Conservation (phyloP, 2,113 vertebrate genomes). For the Oncorhynchus mykiss region DNA sequence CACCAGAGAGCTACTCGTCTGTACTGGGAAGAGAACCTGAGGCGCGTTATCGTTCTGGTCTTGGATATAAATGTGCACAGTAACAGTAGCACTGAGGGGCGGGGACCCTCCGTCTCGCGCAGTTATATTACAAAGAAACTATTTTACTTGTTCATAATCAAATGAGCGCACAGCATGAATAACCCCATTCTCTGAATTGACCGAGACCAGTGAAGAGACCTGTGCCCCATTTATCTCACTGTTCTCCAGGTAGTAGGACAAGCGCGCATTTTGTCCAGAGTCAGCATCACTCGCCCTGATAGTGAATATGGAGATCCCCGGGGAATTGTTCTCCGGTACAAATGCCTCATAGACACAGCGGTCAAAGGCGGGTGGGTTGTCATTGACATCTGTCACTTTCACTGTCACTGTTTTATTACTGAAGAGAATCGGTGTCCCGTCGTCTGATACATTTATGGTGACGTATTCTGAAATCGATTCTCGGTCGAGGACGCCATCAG, state of each 20-base stretch:
- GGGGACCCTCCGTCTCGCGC: background rate
- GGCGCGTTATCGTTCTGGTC: slow-evolving; percentile 17
- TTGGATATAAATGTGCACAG: background rate
- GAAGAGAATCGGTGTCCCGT: background rate
- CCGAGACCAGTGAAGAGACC: too few species aligned
- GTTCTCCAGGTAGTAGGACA: background rate
- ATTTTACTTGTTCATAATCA: background rate
- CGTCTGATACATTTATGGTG: background rate
- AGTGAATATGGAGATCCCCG: background rate
- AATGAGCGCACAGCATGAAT: background rate
- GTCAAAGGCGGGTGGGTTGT: background rate
- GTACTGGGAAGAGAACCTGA: slow-evolving; percentile 32
- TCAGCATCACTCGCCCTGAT: background rate
- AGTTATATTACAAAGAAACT: background rate
- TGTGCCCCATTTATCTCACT: background rate
- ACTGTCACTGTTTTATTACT: background rate
- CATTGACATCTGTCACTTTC: background rate
- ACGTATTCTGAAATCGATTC: background rate
- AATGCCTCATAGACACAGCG: too few species aligned
- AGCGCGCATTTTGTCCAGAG: background rate
- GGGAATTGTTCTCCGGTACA: background rate
- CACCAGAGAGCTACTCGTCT: slow-evolving; percentile 17
- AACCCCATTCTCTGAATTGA: background rate
- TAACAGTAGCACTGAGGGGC: background rate
- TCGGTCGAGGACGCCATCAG: background rate